Percentiles rank a stretch among this genome's conserved stretches.
These are phyloP conservation scores for Psilopogon haemacephalus DNA, from an alignment of 2,113 vertebrate species.

Conservation along the genomic window DNA sequence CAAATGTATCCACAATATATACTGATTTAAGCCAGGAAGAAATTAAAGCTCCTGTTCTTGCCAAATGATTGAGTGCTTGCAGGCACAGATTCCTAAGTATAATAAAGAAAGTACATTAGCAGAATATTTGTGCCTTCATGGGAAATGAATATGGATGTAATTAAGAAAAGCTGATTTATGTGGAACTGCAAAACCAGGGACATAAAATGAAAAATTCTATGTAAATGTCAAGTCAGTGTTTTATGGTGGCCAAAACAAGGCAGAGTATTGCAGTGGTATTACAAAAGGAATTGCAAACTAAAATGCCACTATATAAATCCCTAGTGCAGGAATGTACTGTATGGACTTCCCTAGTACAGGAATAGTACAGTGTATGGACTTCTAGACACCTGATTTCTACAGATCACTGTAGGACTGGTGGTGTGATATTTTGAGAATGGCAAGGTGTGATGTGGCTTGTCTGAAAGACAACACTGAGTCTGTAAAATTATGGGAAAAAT, in stretches of 20 bases:
- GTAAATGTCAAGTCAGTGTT: slow-evolving; percentile 39
- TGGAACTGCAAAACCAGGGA: slow-evolving; percentile 48
- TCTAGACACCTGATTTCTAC: background rate
- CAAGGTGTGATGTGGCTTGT: background rate
- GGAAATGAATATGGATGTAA: slow-evolving; percentile 60
- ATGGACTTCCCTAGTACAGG: background rate
- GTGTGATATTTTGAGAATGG: background rate
- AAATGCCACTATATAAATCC: background rate
- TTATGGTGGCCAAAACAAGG: slow-evolving; percentile 25
- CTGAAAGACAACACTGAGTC: background rate
- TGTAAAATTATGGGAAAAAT: background rate
- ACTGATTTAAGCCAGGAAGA: background rate
- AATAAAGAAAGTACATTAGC: slow-evolving; percentile 49
- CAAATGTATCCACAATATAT: background rate
- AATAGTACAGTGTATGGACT: background rate
- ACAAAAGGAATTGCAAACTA: background rate
- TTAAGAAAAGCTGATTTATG: slow-evolving; percentile 58
- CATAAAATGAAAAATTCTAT: slow-evolving; percentile 23
- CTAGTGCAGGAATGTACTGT: background rate
- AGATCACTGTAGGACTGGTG: background rate
- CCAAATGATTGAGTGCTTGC: slow-evolving; percentile 38
- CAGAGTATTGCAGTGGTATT: background rate
- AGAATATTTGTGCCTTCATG: slow-evolving; percentile 35
- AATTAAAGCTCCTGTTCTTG: slow-evolving; percentile 34
- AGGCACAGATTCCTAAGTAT: slow-evolving; percentile 29